Evolutionary conservation across 2,888 invertebrate species (phyloP).

Genomic region (Ypsolopha scabrella): DNA sequence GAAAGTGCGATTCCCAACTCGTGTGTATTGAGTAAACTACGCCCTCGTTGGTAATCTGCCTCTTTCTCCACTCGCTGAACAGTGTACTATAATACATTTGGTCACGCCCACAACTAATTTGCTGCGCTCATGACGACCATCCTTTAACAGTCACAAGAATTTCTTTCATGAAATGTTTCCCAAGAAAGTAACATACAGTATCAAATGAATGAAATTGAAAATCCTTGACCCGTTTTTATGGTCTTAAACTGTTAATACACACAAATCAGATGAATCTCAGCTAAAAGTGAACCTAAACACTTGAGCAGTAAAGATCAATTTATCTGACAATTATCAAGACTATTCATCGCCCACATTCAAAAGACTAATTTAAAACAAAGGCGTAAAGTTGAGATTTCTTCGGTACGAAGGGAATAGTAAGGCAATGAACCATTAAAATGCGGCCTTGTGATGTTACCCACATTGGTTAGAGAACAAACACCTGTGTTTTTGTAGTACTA

Average conservation of each 20-base stretch:
- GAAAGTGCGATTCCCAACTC: too few relatives aligned
- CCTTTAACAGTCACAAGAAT: too few relatives aligned
- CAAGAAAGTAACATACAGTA: neutral
- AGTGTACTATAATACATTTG: too few relatives aligned
- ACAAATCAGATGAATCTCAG: neutral
- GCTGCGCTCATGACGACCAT: too few relatives aligned
- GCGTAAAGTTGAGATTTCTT: too few relatives aligned
- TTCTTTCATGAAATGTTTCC: too few relatives aligned
- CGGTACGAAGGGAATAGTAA: too few relatives aligned
- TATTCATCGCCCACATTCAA: neutral
- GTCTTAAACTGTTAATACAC: neutral
- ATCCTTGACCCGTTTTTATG: neutral
- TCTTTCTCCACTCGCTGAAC: too few relatives aligned
- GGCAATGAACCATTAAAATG: neutral
- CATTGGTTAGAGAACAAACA: neutral
- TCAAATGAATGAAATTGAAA: neutral
- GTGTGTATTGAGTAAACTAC: too few relatives aligned
- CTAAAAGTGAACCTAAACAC: neutral
- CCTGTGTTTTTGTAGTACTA: neutral
- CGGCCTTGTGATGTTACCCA: neutral
- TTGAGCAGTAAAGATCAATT: neutral
- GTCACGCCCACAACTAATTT: too few relatives aligned
- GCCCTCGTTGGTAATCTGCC: too few relatives aligned
- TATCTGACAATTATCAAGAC: neutral
- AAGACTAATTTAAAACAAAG: too few relatives aligned